Percentiles rank a stretch among this genome's conserved stretches.
These are phyloP conservation scores for Falco berigora DNA, from an alignment of 2,797 vertebrate species.

Conservation along the genomic window DNA sequence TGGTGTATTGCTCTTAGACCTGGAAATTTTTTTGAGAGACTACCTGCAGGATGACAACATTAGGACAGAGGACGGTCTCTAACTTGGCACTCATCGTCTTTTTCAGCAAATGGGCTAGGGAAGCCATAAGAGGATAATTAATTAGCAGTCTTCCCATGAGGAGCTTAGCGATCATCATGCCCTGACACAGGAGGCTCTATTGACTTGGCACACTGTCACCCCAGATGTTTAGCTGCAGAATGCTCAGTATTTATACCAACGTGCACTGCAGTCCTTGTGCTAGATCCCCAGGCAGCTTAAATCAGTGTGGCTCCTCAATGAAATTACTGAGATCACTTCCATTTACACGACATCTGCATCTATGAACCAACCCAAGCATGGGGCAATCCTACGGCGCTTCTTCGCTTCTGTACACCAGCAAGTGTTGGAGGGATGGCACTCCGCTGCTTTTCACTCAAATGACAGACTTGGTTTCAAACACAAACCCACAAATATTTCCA, in stretches of 20 bases:
- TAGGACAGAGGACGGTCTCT: neutral
- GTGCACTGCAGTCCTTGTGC: neutral
- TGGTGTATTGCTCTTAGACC: neutral
- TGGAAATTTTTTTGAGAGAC: neutral
- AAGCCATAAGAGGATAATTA: neutral
- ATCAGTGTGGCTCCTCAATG: neutral
- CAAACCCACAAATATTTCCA: neutral
- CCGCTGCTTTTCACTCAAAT: neutral
- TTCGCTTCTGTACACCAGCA: neutral
- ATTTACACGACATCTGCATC: neutral
- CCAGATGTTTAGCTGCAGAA: neutral
- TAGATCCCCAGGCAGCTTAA: neutral
- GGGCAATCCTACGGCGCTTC: neutral
- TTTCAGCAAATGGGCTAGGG: neutral
- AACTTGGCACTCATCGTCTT: neutral
- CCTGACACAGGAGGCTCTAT: neutral
- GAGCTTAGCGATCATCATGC: neutral
- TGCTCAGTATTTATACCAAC: neutral
- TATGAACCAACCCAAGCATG: neutral
- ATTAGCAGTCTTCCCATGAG: neutral
- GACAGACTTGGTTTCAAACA: neutral
- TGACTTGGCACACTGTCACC: neutral
- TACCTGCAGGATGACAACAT: neutral
- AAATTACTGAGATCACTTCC: neutral
- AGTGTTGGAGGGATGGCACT: accelerated